Evolutionary conservation across 2,113 vertebrate genomes (phyloP).

Genomic region (Phaetusa simplex): DNA sequence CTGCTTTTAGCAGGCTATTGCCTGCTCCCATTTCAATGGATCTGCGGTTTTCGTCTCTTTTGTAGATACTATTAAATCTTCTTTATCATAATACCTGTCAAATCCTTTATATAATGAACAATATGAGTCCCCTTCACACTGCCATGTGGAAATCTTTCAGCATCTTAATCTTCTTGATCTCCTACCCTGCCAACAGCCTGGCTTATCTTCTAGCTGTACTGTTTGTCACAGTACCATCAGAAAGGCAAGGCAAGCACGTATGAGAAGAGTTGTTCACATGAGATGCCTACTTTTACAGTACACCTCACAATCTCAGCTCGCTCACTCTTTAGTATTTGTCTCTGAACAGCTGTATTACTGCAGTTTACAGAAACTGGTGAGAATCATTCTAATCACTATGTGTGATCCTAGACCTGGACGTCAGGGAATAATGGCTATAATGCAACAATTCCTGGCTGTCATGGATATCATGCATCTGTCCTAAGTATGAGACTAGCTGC

Average conservation of each 20-base stretch:
- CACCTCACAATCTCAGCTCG: background rate
- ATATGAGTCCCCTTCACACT: background rate
- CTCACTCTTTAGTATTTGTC: background rate
- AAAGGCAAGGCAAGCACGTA: background rate
- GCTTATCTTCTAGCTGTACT: background rate
- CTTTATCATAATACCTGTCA: background rate
- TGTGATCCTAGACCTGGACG: background rate
- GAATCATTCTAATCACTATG: background rate
- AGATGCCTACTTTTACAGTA: background rate
- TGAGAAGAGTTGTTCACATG: background rate
- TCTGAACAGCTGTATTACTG: background rate
- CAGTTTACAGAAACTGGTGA: background rate
- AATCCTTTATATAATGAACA: background rate
- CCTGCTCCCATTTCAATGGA: background rate
- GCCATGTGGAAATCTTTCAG: background rate
- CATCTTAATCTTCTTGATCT: background rate
- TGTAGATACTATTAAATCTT: background rate
- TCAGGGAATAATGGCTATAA: background rate
- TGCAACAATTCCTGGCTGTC: background rate
- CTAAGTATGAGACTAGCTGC: background rate
- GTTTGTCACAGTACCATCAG: background rate
- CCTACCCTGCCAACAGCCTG: background rate
- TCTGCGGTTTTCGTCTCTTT: background rate
- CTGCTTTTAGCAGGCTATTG: background rate
- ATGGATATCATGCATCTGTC: background rate